phyloP scores from a whole-genome alignment of 2,888 invertebrate genomes.

The Lochmaea crataegi region DNA sequence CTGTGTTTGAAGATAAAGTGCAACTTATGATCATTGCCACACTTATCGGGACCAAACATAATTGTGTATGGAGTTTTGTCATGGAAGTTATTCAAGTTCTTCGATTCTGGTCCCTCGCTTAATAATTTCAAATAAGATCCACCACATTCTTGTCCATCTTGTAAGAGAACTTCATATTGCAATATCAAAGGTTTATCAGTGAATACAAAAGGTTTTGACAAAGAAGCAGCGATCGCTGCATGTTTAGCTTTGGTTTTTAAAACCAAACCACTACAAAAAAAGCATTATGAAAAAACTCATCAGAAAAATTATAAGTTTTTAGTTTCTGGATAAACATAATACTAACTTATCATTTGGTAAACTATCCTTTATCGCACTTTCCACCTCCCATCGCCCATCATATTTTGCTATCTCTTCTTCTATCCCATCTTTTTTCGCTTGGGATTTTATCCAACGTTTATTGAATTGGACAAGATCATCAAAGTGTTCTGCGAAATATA shows the following conservation, averaged over 20 bases:
- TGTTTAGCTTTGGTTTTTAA: slow-evolving; percentile 96
- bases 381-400: slow-evolving; percentile 86
- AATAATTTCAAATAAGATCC: slow-evolving; percentile 97
- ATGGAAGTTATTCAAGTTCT: slow-evolving; percentile 84
- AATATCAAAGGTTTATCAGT: slow-evolving; percentile 84
- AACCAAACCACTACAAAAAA: slow-evolving; percentile 74
- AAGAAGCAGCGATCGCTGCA: slow-evolving; percentile 87
- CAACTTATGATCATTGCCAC: slow-evolving; percentile 95
- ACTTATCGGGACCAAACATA: slow-evolving; percentile 99
- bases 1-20: slow-evolving; percentile 91
- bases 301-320: neutral
- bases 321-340: neutral
- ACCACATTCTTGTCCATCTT: slow-evolving; percentile 98
- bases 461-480: slow-evolving; percentile 80
- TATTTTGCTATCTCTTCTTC: slow-evolving; percentile 95
- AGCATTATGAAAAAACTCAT: neutral
- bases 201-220: slow-evolving; percentile 86
- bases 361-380: slow-evolving; percentile 80
- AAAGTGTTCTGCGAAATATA: slow-evolving; percentile 88
- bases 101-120: slow-evolving; percentile 72
- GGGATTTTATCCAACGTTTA: slow-evolving; percentile 86
- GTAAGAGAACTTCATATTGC: slow-evolving; percentile 89
- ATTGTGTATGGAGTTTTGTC: slow-evolving; percentile 98
- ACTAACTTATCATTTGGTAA: slow-evolving; percentile 76
- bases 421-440: slow-evolving; percentile 83